A percentile compares a stretch with the other conserved stretches of the same genome.
These are phyloP conservation scores for Tiaroga cobitis DNA, from an alignment of 2,797 vertebrate species.

Conservation along the genomic window DNA sequence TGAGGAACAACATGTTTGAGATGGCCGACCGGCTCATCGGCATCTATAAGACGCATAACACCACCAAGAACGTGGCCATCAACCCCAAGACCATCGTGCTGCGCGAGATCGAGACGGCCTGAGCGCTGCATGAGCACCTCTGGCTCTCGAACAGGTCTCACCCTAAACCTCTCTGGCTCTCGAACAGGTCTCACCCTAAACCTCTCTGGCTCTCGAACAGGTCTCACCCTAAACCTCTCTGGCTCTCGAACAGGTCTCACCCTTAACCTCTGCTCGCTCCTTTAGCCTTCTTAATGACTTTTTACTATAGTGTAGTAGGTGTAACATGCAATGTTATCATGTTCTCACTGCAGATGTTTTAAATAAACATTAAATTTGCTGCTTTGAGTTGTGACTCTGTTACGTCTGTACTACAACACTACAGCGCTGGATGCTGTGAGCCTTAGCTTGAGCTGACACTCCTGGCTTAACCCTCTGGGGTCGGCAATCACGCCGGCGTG, in stretches of 20 bases:
- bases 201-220: too few species aligned
- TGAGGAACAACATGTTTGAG: slow-evolving; percentile 99
- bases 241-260: too few species aligned
- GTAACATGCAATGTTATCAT: not conserved
- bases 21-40: slow-evolving; percentile 95
- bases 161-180: too few species aligned
- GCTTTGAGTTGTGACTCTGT: not conserved
- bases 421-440: too few species aligned
- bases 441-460: too few species aligned
- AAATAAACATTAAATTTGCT: slow-evolving; percentile 2
- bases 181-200: too few species aligned
- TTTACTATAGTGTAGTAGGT: not conserved
- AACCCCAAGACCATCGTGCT: slow-evolving; percentile 91
- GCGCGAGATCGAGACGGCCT: slow-evolving; percentile 74
- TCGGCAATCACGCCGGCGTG: too few species aligned
- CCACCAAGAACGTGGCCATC: slow-evolving; percentile 91
- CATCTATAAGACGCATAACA: slow-evolving; percentile 95
- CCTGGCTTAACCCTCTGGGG: too few species aligned
- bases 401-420: not conserved
- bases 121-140: not conserved
- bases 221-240: too few species aligned
- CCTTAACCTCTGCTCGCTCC: too few species aligned
- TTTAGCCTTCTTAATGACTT: not conserved
- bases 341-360: not conserved
- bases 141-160: too few species aligned